Evolutionary conservation across 2,113 vertebrate genomes (phyloP).

Genomic region (Cepphus grylle): DNA sequence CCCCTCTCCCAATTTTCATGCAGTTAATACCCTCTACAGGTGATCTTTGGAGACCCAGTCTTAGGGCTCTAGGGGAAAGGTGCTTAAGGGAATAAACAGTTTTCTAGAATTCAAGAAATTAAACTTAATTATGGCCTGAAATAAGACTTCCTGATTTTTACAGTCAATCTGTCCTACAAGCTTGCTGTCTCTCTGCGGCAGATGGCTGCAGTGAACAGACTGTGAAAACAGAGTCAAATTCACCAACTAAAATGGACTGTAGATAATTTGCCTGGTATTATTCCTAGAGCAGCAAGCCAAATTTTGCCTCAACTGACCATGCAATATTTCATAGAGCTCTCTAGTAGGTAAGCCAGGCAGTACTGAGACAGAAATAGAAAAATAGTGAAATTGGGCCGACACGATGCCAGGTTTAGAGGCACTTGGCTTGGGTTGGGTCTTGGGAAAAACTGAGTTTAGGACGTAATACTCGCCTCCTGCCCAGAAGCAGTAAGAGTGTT

Average conservation of each 20-base stretch:
- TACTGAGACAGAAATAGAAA: slow-evolving; percentile 11
- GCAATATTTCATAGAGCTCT: neutral
- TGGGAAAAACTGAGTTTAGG: slow-evolving; percentile 15
- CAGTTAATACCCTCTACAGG: no score
- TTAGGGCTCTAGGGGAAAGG: neutral
- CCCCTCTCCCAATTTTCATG: neutral
- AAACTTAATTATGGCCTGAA: neutral
- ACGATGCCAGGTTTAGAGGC: neutral
- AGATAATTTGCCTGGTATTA: slow-evolving; percentile 25
- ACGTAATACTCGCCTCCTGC: neutral
- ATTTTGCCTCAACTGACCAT: neutral
- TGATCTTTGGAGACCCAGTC: neutral
- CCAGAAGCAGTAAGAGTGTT: neutral
- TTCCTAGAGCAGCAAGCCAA: slow-evolving; percentile 24
- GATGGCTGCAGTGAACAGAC: slow-evolving; percentile 39
- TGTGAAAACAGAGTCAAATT: slow-evolving; percentile 12
- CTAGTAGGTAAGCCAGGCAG: slow-evolving; percentile 17
- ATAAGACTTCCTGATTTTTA: slow-evolving; percentile 2
- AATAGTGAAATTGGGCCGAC: neutral
- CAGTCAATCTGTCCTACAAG: slow-evolving; percentile 13
- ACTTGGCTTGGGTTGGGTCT: neutral
- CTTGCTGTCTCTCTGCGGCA: slow-evolving; percentile 12
- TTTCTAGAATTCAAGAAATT: neutral
- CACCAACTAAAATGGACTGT: slow-evolving; percentile 32
- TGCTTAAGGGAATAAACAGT: neutral